A percentile compares a stretch with the other conserved stretches of the same genome.
Evolutionary conservation across 2,113 vertebrate genomes (phyloP).

Genomic region (Micromys minutus): DNA sequence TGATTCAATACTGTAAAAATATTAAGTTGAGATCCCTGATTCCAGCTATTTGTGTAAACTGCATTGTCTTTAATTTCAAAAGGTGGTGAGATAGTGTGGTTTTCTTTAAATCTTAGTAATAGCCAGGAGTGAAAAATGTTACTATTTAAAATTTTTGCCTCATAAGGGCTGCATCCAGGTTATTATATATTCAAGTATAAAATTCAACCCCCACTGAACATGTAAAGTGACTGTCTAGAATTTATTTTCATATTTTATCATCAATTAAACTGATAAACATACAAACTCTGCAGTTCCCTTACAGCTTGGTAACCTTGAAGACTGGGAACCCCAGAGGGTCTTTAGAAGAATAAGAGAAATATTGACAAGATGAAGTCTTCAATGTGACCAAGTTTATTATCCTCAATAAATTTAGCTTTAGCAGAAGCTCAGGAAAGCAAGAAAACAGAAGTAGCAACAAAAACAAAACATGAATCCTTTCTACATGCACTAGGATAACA

Average conservation of each 20-base stretch:
- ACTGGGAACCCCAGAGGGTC: not conserved
- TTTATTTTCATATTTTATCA: not conserved
- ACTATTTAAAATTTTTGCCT: not conserved
- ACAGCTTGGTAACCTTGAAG: not conserved
- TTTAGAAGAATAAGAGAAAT: not conserved
- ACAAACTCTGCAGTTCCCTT: conserved; percentile 37
- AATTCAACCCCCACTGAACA: not conserved
- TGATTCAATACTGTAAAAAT: not conserved
- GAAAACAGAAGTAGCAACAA: not conserved
- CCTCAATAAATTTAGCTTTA: not conserved
- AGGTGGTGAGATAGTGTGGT: not conserved
- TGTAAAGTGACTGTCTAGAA: not conserved
- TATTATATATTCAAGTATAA: conserved; percentile 7
- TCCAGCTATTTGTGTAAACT: not conserved
- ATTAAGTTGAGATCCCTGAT: not conserved
- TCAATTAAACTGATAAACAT: not conserved
- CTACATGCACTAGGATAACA: not conserved
- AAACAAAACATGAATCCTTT: not conserved
- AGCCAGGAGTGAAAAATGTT: not conserved
- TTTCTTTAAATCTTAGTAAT: conserved; percentile 6
- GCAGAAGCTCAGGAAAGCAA: not conserved
- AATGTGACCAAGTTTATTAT: not conserved
- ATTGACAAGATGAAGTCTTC: not conserved
- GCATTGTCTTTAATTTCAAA: conserved; percentile 12
- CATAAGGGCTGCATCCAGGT: not conserved